These are phyloP conservation scores for Galeruca laticollis DNA, from an alignment of 2,888 invertebrate species.

Conservation along the genomic window DNA sequence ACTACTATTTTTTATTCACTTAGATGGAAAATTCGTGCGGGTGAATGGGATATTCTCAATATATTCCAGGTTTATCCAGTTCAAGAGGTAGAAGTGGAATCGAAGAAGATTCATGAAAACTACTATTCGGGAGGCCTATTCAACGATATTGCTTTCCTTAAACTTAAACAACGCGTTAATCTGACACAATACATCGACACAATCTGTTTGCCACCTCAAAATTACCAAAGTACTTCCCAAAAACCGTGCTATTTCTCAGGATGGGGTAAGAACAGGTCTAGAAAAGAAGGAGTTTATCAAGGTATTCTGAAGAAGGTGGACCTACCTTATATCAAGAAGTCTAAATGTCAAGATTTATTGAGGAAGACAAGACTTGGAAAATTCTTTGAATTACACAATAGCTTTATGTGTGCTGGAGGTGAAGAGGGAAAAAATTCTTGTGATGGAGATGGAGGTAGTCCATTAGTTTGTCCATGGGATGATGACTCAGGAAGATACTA, in stretches of 20 bases:
- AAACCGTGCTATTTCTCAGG: conserved; percentile 77
- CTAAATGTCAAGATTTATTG: conserved; percentile 73
- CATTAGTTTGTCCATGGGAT: conserved; percentile 58
- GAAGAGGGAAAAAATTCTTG: conserved; percentile 81
- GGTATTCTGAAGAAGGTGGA: conserved; percentile 76
- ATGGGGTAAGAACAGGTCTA: conserved; percentile 69
- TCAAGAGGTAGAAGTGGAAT: conserved; percentile 68
- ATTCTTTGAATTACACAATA: conserved; percentile 74
- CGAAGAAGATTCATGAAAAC: conserved; percentile 62
- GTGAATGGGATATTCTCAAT: conserved; percentile 87
- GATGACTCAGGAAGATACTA: conserved; percentile 67
- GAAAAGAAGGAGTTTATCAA: conserved; percentile 20
- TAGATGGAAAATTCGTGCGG: conserved; percentile 70
- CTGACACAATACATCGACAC: conserved; percentile 72
- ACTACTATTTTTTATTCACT: too few species aligned
- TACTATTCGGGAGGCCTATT: conserved; percentile 71
- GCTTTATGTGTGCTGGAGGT: conserved; percentile 86
- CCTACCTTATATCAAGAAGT: conserved; percentile 74
- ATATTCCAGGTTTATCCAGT: conserved; percentile 69
- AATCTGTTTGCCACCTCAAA: conserved; percentile 74
- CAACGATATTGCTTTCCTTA: conserved; percentile 77
- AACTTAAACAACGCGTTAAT: conserved; percentile 70
- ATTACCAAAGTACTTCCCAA: conserved; percentile 50
- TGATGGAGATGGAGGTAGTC: conserved; percentile 55
- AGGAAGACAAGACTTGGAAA: conserved; percentile 75